Base-by-base conservation (phyloP, 2,888 invertebrate species). In the Eumacrocentrus americanus region DNA sequence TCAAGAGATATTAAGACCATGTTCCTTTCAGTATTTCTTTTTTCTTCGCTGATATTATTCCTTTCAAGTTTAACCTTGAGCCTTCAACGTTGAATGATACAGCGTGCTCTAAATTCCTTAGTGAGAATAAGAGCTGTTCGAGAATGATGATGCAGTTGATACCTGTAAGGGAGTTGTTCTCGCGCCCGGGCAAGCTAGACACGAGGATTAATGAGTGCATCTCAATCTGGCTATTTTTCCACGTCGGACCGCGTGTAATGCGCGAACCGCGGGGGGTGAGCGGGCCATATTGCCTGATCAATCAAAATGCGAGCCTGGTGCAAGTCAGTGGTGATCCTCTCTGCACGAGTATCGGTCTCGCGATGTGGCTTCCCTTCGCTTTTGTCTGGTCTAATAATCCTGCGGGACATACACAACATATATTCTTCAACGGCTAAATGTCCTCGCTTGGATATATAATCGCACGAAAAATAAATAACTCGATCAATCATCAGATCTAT, bases 201-300 rank as follows among this genome's bases (percentile, higher is more conserved):
- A 56, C 58, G 48, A 76, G 77, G 76, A 79, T 79, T 78, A 78
- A 79, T 79, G 79, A 75, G 78, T 78, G 79, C 79, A 78, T 79
- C 78, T 79, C 79, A 78, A 78, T 79, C 76, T 73, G 70, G 72
- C 71, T 70, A 79, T 79, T 78, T 79, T 79, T 78, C 77, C 74
- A 76, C 78, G 78, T 79, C 78, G 72, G 62, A 58, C 70, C 18
- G 54, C 18, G 70, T 70, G 77, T 78, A 78, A 78, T 78, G 54
- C 77, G 76, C 70, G 71, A 73, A 73, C 77, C 70, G 73, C 76
- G 75, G 79, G 78, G 77, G 78, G 79, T 68, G 72, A 74, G 71
- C 76, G 71, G 70, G 75, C 73, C 77, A 77, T 79, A 79, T 79
- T 79, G 73, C 77, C 77, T 76, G 77, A 78, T 79, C 79, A 78